These are phyloP conservation scores for Porites divaricata DNA, from an alignment of 92 coral and sea anemone species.

Conservation along the genomic window DNA sequence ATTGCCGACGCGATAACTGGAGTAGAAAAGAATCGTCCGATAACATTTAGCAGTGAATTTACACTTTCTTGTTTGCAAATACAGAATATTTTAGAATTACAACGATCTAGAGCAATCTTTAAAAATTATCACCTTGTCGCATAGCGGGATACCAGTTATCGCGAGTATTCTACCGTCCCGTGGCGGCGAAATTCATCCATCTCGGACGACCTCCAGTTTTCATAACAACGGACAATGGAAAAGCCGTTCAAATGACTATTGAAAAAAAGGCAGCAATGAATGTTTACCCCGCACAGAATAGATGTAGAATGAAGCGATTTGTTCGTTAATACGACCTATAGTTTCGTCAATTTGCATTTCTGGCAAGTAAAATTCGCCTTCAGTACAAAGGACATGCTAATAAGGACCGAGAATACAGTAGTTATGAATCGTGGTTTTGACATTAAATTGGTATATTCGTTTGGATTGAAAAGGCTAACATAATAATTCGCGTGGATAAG, in stretches of 20 bases:
- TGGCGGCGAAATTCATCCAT: slow-evolving; percentile 19
- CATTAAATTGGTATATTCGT: slow-evolving; percentile 25
- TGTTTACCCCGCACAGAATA: slow-evolving; percentile 53
- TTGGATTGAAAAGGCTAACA: slow-evolving; percentile 2
- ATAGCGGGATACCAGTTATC: slow-evolving; percentile 14
- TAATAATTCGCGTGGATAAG: not conserved
- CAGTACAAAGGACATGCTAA: slow-evolving; percentile 50
- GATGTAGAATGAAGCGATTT: slow-evolving; percentile 38
- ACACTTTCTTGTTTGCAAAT: slow-evolving; percentile 6
- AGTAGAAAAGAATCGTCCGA: slow-evolving; percentile 2
- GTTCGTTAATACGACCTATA: slow-evolving; percentile 49
- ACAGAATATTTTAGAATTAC: not conserved
- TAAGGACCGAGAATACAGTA: slow-evolving; percentile 19
- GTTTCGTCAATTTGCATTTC: slow-evolving; percentile 62
- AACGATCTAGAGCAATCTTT: slow-evolving; percentile 17
- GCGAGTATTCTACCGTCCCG: not conserved
- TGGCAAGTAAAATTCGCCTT: slow-evolving; percentile 52
- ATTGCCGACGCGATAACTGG: slow-evolving; percentile 26
- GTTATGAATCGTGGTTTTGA: slow-evolving; percentile 20
- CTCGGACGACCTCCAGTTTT: slow-evolving; percentile 25
- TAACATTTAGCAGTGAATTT: slow-evolving; percentile 31
- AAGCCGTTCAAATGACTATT: slow-evolving; percentile 47
- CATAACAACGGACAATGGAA: slow-evolving; percentile 49
- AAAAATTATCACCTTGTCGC: slow-evolving; percentile 26
- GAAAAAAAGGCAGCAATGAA: slow-evolving; percentile 30